phyloP scores from a whole-genome alignment of 1,140 invertebrate genomes.

The Catajapyx aquilonaris region DNA sequence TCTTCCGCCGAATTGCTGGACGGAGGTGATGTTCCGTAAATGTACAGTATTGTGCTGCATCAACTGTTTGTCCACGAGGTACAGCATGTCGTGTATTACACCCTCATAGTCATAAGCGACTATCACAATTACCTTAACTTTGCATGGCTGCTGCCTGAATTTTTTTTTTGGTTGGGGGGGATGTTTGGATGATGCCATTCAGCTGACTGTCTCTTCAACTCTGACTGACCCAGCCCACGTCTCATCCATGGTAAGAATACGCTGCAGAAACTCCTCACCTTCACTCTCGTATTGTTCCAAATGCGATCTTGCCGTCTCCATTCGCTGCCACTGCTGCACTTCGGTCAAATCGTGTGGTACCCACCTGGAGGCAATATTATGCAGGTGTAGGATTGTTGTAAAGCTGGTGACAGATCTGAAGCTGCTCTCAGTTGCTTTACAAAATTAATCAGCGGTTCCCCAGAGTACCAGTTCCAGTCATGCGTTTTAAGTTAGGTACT shows the following conservation, averaged over 20 bases:
- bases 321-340: constrained; percentile 2
- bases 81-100: neutral
- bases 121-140: too few species aligned
- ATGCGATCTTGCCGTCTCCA: constrained; percentile 1
- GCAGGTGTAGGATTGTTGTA: constrained; percentile 1
- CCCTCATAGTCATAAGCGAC: neutral
- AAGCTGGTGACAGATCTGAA: too few species aligned
- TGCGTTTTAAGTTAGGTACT: too few species aligned
- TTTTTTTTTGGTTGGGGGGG: neutral
- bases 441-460: too few species aligned
- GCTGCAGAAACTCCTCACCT: constrained; percentile 1
- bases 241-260: constrained; percentile 1
- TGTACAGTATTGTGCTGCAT: neutral
- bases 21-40: neutral
- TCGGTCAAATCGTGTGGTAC: constrained; percentile 2
- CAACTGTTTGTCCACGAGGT: neutral
- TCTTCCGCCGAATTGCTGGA: neutral
- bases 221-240: neutral
- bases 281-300: neutral
- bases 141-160: too few species aligned
- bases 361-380: constrained; percentile 3
- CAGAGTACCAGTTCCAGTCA: too few species aligned
- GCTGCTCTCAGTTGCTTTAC: too few species aligned
- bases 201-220: neutral
- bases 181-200: neutral